Evolutionary conservation across 2,888 invertebrate species (phyloP), one percentile per base, ranked within the genome.

Genomic region (Gnatocerus cornutus): DNA sequence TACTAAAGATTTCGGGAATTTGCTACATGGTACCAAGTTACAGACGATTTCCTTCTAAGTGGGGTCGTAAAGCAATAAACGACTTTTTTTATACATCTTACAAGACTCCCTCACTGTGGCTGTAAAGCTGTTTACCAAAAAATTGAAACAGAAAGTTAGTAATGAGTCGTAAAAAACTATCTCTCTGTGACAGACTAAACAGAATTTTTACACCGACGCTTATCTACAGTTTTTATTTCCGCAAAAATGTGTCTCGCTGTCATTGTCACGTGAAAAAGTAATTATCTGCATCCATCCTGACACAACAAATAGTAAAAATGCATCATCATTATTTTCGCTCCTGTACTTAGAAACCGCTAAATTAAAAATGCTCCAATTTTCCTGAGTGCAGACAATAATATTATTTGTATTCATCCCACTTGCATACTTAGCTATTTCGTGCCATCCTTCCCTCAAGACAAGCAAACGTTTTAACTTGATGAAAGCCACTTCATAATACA

Each of bases 391-490:
- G 0, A 41, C 41, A 41, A 33, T 33, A 33, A 33, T 41, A n/a
- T 13, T 41, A 41, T 41, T 41, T 41, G 41, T 41, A 41, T 41
- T 41, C 41, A 12, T 41, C 41, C 10, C 27, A 10, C 50, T 50
- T 50, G 50, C 50, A 29, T 50, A 9, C 29, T 50, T 10, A n/a
- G 16, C 29, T 46, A 14, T 29, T 50, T 27, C 29, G 29, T 46
- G 14, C 14, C 9, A 7, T 46, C 12, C 50, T n/a, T 50, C 16
- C 27, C 29, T 9, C 10, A 33, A 33, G 14, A 13, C 14, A 14
- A 33, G 33, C 30, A 33, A 53, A 53, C 33, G 30, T 53, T 53
- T 53, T 53, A 53, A 53, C 33, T 8, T 53, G 33, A 53, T 53
- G 52, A 53, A 50, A 50, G 43, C 21, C 21, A 21, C 21, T 21